These are phyloP conservation scores for Drosophila nasuta DNA, from an alignment of 1,140 invertebrate species.

Conservation along the genomic window DNA sequence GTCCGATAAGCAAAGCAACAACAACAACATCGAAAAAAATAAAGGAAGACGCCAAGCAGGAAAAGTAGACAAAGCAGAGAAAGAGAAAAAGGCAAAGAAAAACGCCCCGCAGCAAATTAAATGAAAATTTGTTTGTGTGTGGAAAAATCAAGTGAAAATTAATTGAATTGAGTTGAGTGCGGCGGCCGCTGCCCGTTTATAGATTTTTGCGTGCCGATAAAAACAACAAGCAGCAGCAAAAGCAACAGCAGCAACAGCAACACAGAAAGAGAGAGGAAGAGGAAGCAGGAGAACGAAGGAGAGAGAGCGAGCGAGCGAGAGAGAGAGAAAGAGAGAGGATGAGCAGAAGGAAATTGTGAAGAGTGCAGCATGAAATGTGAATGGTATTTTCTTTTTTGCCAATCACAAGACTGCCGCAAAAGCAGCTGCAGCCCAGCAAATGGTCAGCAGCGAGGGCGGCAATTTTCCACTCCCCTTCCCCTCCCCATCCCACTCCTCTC, in stretches of 20 bases:
- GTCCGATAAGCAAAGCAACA: conserved; percentile 55
- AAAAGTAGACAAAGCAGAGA: conserved; percentile 4
- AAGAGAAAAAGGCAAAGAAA: neutral
- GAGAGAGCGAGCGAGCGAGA: neutral
- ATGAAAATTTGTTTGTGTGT: conserved; percentile 83
- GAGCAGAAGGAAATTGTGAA: no score
- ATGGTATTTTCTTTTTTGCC: conserved; percentile 60
- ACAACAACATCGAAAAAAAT: neutral
- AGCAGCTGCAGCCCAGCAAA: conserved; percentile 48
- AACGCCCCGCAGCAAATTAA: conserved; percentile 78
- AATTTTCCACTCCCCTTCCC: conserved; percentile 7
- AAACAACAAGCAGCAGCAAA: conserved; percentile 15
- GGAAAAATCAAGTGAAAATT: conserved; percentile 85
- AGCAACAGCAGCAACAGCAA: neutral
- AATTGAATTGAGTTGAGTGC: conserved; percentile 84
- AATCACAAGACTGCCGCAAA: conserved; percentile 56
- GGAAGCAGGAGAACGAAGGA: neutral
- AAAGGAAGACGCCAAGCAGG: neutral
- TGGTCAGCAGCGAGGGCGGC: conserved; percentile 42
- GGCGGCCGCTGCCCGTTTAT: conserved; percentile 64
- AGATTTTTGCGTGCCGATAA: conserved; percentile 60
- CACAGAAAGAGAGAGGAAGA: neutral
- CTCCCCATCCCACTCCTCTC: neutral
- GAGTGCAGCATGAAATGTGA: conserved; percentile 34
- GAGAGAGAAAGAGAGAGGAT: conserved; percentile 5